Conservation (phyloP, 2,888 invertebrate genomes). For the Oxytorus armatus region DNA sequence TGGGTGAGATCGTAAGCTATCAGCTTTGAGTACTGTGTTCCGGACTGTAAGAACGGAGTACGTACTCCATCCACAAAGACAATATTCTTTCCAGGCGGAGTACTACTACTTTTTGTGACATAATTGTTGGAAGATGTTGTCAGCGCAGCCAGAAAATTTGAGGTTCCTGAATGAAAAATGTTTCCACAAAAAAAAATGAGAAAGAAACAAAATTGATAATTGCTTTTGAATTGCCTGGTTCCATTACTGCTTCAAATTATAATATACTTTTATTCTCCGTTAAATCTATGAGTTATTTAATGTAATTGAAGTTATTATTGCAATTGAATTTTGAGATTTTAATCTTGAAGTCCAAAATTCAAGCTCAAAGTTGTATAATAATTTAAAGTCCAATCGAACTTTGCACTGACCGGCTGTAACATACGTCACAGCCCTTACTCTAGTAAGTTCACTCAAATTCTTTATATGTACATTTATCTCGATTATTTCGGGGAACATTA, state of each 20-base stretch:
- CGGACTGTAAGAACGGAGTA: slow-evolving; percentile 97
- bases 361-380: slow-evolving; percentile 46
- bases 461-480: slow-evolving; percentile 68
- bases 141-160: slow-evolving; percentile 52
- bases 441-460: slow-evolving; percentile 21
- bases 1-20: slow-evolving; percentile 98
- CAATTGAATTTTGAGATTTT: slow-evolving; percentile 30
- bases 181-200: slow-evolving; percentile 28
- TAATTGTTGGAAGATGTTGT: slow-evolving; percentile 55
- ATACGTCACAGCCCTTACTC: slow-evolving; percentile 52
- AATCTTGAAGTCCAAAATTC: slow-evolving; percentile 9
- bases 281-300: too few species aligned
- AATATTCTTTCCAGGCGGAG: slow-evolving; percentile 88
- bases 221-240: not conserved
- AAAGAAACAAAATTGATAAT: slow-evolving; percentile 22
- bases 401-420: slow-evolving; percentile 62
- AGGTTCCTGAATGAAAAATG: slow-evolving; percentile 68
- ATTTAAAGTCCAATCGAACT: slow-evolving; percentile 61
- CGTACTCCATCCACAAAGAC: slow-evolving; percentile 98
- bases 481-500: slow-evolving; percentile 14
- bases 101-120: slow-evolving; percentile 60
- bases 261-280: too few species aligned
- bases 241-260: too few species aligned
- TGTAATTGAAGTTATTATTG: not conserved
- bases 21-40: slow-evolving; percentile 96